Conservation (phyloP, 2,888 invertebrate genomes). For the Hofmannophila pseudospretella region DNA sequence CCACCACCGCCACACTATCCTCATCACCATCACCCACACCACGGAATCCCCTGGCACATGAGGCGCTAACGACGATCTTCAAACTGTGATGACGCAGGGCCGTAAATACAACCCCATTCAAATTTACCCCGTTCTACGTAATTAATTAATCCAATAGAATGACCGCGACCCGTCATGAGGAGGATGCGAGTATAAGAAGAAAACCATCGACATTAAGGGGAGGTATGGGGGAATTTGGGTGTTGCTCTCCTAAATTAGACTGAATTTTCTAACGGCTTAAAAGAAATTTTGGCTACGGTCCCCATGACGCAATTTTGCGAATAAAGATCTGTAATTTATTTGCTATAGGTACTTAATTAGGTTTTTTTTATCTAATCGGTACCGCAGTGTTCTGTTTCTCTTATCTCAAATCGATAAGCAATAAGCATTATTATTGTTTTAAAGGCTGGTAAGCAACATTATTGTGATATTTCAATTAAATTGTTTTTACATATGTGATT, state of each 20-base stretch:
- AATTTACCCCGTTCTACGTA: too few species aligned
- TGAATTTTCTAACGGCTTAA: too few species aligned
- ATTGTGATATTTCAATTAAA: not conserved
- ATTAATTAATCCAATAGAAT: too few species aligned
- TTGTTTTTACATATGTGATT: not conserved
- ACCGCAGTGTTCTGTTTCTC: not conserved
- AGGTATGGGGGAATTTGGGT: too few species aligned
- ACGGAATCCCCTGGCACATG: conserved; percentile 6
- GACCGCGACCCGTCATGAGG: too few species aligned
- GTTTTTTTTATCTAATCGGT: not conserved
- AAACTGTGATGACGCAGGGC: not conserved
- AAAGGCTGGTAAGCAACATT: not conserved
- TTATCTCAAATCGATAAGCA: not conserved
- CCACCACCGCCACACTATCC: conserved; percentile 17
- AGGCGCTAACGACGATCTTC: conserved; percentile 5
- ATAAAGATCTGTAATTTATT: not conserved
- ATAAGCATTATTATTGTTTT: not conserved
- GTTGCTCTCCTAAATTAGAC: too few species aligned
- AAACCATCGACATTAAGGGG: too few species aligned
- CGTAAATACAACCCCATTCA: too few species aligned
- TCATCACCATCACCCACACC: conserved; percentile 9
- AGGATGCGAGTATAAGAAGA: too few species aligned
- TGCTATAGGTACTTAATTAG: too few species aligned
- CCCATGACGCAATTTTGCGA: too few species aligned
- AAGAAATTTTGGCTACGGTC: too few species aligned